Percentiles rank a stretch among this genome's conserved stretches.
Conservation (phyloP, 2,888 invertebrate species). For the Fragum fragum region DNA sequence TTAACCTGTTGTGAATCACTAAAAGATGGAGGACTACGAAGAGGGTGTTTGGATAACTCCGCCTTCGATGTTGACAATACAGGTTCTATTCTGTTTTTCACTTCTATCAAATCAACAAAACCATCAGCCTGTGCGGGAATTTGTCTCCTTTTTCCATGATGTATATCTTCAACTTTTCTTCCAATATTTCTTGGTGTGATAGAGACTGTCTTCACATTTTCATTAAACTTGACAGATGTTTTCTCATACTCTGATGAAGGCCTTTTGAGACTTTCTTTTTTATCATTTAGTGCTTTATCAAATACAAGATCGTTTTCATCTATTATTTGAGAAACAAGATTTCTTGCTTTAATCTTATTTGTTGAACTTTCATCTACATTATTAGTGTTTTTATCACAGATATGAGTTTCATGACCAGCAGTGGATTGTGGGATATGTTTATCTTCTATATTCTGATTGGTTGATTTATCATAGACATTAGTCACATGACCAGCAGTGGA, state of each 20-base stretch:
- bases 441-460: conserved; percentile 22
- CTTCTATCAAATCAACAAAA: conserved; percentile 66
- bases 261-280: neutral
- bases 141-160: conserved; percentile 50
- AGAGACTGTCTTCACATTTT: conserved; percentile 74
- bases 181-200: conserved; percentile 78
- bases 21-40: conserved; percentile 27
- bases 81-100: conserved; percentile 63
- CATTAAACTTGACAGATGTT: conserved; percentile 69
- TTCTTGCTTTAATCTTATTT: conserved; percentile 46
- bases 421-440: too few relatives aligned
- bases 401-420: neutral
- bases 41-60: conserved; percentile 31
- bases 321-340: conserved; percentile 54
- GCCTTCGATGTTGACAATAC: conserved; percentile 50
- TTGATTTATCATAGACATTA: neutral
- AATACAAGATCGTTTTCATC: conserved; percentile 52
- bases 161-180: conserved; percentile 68
- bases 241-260: conserved; percentile 51
- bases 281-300: conserved; percentile 23
- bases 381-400: too few relatives aligned
- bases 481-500: conserved; percentile 19
- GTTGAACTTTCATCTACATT: neutral
- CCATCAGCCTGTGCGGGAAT: conserved; percentile 28
- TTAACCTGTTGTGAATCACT: neutral